These are phyloP conservation scores for Paraplagusia blochii DNA, from an alignment of 2,113 vertebrate species.

Conservation along the genomic window DNA sequence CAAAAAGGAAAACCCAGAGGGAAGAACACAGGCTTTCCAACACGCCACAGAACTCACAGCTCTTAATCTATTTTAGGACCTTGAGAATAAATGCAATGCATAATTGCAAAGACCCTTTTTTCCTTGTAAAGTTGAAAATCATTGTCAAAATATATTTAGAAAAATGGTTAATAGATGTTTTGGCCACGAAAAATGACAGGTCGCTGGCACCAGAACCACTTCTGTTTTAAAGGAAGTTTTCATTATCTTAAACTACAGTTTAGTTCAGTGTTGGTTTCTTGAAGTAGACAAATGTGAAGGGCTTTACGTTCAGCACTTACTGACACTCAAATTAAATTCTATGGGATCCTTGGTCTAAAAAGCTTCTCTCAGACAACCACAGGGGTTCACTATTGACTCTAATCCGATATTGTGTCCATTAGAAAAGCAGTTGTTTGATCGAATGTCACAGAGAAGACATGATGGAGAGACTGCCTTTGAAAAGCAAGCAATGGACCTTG, in stretches of 20 bases:
- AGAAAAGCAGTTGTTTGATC: neutral
- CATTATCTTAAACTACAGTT: neutral
- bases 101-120: too few relatives aligned
- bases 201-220: too few relatives aligned
- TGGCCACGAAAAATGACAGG: too few relatives aligned
- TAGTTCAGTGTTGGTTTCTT: neutral
- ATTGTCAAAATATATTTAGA: too few relatives aligned
- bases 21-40: too few relatives aligned
- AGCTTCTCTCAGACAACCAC: neutral
- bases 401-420: conserved; percentile 11
- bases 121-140: too few relatives aligned
- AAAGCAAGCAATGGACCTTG: conserved; percentile 20
- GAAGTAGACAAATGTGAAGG: neutral
- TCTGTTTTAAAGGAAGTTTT: too few relatives aligned
- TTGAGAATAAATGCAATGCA: too few relatives aligned
- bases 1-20: too few relatives aligned
- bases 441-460: conserved; percentile 1
- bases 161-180: too few relatives aligned
- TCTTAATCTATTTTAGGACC: too few relatives aligned
- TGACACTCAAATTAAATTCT: conserved; percentile 9
- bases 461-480: neutral
- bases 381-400: neutral
- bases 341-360: conserved; percentile 4
- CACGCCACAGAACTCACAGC: too few relatives aligned
- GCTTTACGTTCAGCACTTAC: neutral